Evolutionary conservation across 2,888 invertebrate species (phyloP), one percentile per base, ranked within the genome.

Genomic region (Hoplodrina blanda): DNA sequence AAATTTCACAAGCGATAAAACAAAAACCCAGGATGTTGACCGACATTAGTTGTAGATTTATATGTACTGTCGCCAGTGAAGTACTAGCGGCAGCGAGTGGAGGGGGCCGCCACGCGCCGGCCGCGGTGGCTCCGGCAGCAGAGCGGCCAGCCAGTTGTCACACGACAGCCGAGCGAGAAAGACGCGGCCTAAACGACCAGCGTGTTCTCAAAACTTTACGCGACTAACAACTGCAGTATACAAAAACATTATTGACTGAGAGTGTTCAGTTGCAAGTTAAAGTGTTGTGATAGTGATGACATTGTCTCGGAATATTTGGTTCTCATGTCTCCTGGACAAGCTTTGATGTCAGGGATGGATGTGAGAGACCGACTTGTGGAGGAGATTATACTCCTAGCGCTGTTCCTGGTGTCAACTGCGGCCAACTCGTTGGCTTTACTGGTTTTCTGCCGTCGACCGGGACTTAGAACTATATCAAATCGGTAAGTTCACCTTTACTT

Each of bases 381-480:
- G 94, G 94, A 95, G 93, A 93, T 95, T 76, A 88, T 95, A 76
- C 95, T 96, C 92, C 94, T 96, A 83, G 92, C 92, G 73, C 91
- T 97, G 84, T 96, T 97, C 89, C 93, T 97, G 88, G 96, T 97
- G 83, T 97, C 98, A 69, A 96, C 98, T 67, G 96, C 97, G 73
- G 97, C 97, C 87, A 98, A 98, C 90, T 96, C 97, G 61, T 96
- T 97, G 82, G 97, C 98, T 69, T 96, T 98, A 82, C 93, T 98
- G 82, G 97, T 98, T 62, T 98, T 98, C 93, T 97, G 97, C 90
- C 96, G 97, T 85, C 96, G 97, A 82, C 97, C 98, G 62, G 97
- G 97, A 60, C 95, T 98, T 61, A 96, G 98, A 87, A 98, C 98
- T 81, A 97, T 98, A 85, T 98, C 98, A 71, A 98, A 98, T 96